Conservation (phyloP, 2,113 vertebrate genomes). For the Pterocles burchelli region DNA sequence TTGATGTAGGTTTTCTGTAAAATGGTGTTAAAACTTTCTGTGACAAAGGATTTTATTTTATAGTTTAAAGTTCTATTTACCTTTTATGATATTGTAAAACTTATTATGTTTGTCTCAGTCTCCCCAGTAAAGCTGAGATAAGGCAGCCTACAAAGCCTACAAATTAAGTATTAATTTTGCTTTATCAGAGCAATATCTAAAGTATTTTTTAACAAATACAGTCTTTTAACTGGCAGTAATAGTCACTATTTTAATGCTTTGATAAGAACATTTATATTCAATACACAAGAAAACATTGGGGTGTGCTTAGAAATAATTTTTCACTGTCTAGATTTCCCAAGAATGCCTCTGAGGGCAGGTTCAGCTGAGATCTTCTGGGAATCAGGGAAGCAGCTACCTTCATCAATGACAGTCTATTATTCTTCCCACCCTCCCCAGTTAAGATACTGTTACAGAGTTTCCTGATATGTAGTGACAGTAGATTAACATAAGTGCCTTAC, state of each 20-base stretch:
- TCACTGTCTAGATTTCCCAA: neutral
- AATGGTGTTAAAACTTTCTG: neutral
- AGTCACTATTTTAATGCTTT: neutral
- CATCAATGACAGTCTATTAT: neutral
- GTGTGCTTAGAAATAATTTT: slow-evolving; percentile 32
- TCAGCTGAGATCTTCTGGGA: slow-evolving; percentile 23
- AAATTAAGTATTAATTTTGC: neutral
- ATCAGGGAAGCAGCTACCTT: neutral
- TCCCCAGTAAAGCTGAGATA: slow-evolving; percentile 53
- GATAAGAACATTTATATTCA: slow-evolving; percentile 47
- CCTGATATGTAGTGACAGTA: neutral
- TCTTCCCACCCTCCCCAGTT: neutral
- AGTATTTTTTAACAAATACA: neutral
- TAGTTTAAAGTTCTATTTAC: slow-evolving; percentile 57
- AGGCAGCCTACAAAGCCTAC: slow-evolving; percentile 20
- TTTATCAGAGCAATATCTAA: neutral
- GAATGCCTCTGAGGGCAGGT: slow-evolving; percentile 9
- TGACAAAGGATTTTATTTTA: slow-evolving; percentile 26
- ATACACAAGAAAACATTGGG: neutral
- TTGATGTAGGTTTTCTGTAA: neutral
- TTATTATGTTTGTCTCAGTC: slow-evolving; percentile 56
- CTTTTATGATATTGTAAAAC: slow-evolving; percentile 51
- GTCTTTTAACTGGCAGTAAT: neutral
- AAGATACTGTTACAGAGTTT: neutral
- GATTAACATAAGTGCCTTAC: neutral